Base-by-base conservation (phyloP, 2,888 invertebrate species). In the Caenorhabditis macrosperma region DNA sequence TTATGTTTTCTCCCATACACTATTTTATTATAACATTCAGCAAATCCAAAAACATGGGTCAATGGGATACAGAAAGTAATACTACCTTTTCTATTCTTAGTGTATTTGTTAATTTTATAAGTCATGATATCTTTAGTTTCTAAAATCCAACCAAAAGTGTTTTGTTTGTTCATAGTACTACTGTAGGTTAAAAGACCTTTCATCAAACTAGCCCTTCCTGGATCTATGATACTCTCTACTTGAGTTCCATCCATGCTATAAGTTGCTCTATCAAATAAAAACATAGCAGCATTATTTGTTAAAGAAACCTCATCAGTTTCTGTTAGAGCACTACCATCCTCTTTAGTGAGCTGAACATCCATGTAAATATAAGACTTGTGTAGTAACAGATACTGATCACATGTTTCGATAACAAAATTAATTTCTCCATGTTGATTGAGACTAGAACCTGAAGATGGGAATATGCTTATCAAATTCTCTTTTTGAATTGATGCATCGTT, bases 21-120 rank as follows among this genome's bases (percentile, higher is more conserved):
- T 54, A 86, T 67, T 76, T 74, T 78, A 69, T 85, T 86, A 55
- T 84, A 86, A 60, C 85, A 84, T 84, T 86, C 84, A 66, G 81
- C 84, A 85, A 83, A 83, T 5, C 83, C 84, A 82, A 84, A 84
- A 84, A n/a, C n/a, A n/a, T n/a, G n/a, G n/a, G n/a, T n/a, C n/a
- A n/a, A n/a, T n/a, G n/a, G n/a, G n/a, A n/a, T 81, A 68, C 82
- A 85, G 55, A 85, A 85, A 2, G 85, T 83, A 28, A 85, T 52
- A 15, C 20, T 67, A 30, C 84, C 84, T 80, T 77, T 78, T 83
- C 84, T 83, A 76, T 83, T 74, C 76, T 75, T 79, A 2, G 82
- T 84, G 48, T 84, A 84, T 44, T 84, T 84, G 52, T 83, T 79
- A 48, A 84, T 85, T 66, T 85, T 85, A 30, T 83, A 84, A 28